A percentile compares a stretch with the other conserved stretches of the same genome.
phyloP scores from a whole-genome alignment of 35 echinoderm and acorn worm genomes.

The Ophioderma brevispina region DNA sequence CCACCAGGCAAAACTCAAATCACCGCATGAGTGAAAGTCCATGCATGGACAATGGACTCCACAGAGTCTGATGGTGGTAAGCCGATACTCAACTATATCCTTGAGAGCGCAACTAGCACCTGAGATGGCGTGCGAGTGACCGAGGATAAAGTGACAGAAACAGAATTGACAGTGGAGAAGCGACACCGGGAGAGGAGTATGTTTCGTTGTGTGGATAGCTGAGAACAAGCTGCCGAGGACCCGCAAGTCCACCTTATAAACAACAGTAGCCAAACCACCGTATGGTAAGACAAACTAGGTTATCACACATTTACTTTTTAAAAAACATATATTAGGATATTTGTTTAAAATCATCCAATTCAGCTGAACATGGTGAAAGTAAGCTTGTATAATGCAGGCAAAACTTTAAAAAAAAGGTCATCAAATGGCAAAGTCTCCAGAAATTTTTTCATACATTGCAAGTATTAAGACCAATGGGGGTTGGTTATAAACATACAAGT shows the following conservation, averaged over 20 bases:
- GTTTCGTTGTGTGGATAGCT: conserved; percentile 82
- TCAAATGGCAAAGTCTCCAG: too few species aligned
- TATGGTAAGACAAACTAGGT: conserved; percentile 91
- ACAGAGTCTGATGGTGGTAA: conserved; percentile 66
- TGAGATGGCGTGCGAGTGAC: conserved; percentile 69
- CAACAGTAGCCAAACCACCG: conserved; percentile 59
- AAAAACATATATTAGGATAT: too few species aligned
- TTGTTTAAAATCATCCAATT: too few species aligned
- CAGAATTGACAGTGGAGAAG: conserved; percentile 55
- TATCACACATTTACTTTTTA: too few species aligned
- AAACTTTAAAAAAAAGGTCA: too few species aligned
- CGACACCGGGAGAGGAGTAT: conserved; percentile 62
- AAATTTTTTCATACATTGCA: too few species aligned
- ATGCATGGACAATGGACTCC: conserved; percentile 45
- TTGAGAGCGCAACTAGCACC: conserved; percentile 81
- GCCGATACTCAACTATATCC: conserved; percentile 63
- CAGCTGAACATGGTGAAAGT: too few species aligned
- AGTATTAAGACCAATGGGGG: too few species aligned
- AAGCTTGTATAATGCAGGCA: too few species aligned
- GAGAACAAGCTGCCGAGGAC: conserved; percentile 72
- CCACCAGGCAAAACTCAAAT: background rate
- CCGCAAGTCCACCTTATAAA: conserved; percentile 46
- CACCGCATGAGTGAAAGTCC: conserved; percentile 22
- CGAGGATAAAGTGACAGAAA: conserved; percentile 39
- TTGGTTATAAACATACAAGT: too few species aligned